Conservation (phyloP, 2,888 invertebrate species). For the Melanostoma scalare region DNA sequence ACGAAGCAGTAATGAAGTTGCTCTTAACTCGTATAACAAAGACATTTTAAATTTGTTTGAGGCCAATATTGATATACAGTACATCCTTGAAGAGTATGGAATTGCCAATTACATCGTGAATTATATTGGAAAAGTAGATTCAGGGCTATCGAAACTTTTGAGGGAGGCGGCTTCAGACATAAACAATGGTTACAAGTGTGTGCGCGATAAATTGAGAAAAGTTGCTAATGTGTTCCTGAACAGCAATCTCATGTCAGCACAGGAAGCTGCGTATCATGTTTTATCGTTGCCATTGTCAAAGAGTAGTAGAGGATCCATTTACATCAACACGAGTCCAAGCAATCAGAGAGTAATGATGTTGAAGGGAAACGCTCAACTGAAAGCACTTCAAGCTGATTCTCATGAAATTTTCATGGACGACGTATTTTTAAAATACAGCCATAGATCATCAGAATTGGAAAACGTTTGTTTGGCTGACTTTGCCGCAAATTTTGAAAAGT, state of each 20-base stretch:
- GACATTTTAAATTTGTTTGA: slow-evolving; percentile 4
- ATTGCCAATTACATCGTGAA: slow-evolving; percentile 45
- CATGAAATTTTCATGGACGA: slow-evolving; percentile 4
- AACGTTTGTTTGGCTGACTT: slow-evolving; percentile 6
- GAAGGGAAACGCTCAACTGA: too few species aligned
- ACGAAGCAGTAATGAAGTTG: slow-evolving; percentile 63
- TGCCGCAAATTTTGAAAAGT: slow-evolving; percentile 1
- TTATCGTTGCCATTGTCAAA: slow-evolving; percentile 3
- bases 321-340: too few species aligned
- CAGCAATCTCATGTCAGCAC: slow-evolving; percentile 22
- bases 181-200: slow-evolving; percentile 1
- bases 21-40: slow-evolving; percentile 5
- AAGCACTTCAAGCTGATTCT: neutral
- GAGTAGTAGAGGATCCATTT: neutral
- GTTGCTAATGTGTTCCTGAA: slow-evolving; percentile 16
- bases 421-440: slow-evolving; percentile 4
- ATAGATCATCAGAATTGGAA: neutral
- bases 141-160: slow-evolving; percentile 74
- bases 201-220: slow-evolving; percentile 52
- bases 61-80: slow-evolving; percentile 7
- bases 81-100: slow-evolving; percentile 2
- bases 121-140: slow-evolving; percentile 61
- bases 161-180: slow-evolving; percentile 65
- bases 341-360: too few species aligned
- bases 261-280: slow-evolving; percentile 6